Percentiles rank a stretch among this genome's conserved stretches.
Evolutionary conservation across 2,888 invertebrate species (phyloP).

Genomic region (Andrena dorsata): DNA sequence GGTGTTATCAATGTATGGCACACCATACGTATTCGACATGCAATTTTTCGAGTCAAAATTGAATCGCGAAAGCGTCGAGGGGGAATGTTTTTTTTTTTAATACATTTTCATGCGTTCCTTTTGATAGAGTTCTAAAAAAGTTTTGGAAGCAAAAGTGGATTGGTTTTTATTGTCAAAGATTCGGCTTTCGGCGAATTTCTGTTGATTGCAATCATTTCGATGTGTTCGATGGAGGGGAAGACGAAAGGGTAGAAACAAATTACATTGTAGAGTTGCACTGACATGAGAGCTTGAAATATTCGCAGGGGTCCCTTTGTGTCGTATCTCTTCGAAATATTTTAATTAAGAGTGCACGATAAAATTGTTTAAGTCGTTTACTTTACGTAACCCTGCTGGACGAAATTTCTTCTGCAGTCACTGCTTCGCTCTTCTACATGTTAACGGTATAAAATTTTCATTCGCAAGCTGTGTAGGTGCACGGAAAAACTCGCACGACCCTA

Average conservation of each 20-base stretch:
- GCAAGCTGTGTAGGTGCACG: background rate
- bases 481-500: background rate
- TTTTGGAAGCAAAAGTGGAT: background rate
- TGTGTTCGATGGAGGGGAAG: constrained; percentile 9
- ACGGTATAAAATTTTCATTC: constrained; percentile 6
- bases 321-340: background rate
- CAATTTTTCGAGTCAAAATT: too few relatives aligned
- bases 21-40: too few relatives aligned
- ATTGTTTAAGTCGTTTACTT: background rate
- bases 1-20: too few relatives aligned
- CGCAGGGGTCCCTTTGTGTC: background rate
- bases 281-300: background rate
- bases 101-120: too few relatives aligned
- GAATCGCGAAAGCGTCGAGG: too few relatives aligned
- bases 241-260: constrained; percentile 8
- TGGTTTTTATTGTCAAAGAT: background rate
- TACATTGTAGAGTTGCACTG: background rate
- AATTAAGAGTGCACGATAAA: background rate
- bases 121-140: background rate
- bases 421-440: background rate
- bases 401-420: background rate
- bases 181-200: constrained; percentile 15
- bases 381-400: too few relatives aligned
- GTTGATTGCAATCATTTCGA: constrained; percentile 41
- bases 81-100: too few relatives aligned